Conservation (phyloP, 2,797 vertebrate species). For the Brachymystax lenok region DNA sequence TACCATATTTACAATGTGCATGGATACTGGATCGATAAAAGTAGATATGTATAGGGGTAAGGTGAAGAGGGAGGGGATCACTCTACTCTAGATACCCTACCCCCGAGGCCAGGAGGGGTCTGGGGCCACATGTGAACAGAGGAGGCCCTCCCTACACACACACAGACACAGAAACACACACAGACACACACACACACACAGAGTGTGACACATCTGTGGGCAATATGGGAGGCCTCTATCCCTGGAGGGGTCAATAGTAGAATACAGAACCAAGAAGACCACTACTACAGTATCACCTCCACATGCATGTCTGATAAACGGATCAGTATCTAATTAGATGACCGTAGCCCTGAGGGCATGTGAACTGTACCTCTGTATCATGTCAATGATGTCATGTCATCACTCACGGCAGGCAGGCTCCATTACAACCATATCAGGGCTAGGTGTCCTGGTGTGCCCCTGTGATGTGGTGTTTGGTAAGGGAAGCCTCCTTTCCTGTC, state of each 20-base stretch:
- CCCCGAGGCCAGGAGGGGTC: no score
- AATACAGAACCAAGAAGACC: conserved; percentile 29
- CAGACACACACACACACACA: no score
- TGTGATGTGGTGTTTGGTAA: conserved; percentile 3
- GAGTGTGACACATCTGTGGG: conserved; percentile 58
- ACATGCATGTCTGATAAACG: conserved; percentile 55
- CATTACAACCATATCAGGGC: background rate
- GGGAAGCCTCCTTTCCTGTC: conserved; percentile 28
- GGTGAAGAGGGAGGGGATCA: conserved; percentile 35
- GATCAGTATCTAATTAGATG: conserved; percentile 7
- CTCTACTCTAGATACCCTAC: background rate
- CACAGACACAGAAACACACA: no score
- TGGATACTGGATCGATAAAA: no score
- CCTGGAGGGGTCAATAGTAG: conserved; percentile 2
- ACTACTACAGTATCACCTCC: conserved; percentile 27
- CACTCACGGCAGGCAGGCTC: no score
- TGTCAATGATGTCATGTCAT: conserved; percentile 26
- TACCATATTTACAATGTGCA: no score
- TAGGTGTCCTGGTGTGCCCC: background rate
- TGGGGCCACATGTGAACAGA: conserved; percentile 6
- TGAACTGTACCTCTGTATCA: conserved; percentile 59
- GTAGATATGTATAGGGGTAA: no score
- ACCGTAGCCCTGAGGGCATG: conserved; percentile 39
- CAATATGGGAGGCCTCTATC: conserved; percentile 31
- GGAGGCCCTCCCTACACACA: background rate